phyloP scores from a whole-genome alignment of 2,113 vertebrate species.

The Ictalurus punctatus region DNA sequence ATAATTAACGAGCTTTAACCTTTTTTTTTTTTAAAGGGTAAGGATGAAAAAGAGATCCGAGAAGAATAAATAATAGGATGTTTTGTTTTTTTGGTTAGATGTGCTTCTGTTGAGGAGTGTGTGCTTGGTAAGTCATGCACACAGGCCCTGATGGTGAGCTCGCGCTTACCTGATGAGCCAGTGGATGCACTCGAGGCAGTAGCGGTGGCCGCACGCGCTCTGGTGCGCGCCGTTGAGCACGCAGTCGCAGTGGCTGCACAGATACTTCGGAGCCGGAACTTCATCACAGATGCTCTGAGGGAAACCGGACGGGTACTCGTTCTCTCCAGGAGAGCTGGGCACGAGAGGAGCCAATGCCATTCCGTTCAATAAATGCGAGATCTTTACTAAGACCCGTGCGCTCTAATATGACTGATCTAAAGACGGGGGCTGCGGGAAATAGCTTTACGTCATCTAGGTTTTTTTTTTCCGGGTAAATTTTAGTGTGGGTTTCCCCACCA shows the following conservation, averaged over 20 bases:
- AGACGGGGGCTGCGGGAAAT: not conserved
- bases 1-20: not conserved
- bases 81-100: not conserved
- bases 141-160: not conserved
- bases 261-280: conserved; percentile 65
- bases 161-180: conserved; percentile 75
- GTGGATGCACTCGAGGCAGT: conserved; percentile 72
- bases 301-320: conserved; percentile 78
- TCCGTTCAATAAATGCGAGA: conserved; percentile 25
- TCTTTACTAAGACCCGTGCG: not conserved
- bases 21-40: not conserved
- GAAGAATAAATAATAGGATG: not conserved
- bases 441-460: not conserved
- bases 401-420: not conserved
- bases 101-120: too few species aligned
- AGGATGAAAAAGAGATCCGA: not conserved
- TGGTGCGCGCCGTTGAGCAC: conserved; percentile 72
- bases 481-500: conserved; percentile 50
- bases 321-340: conserved; percentile 69
- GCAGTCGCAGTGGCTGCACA: conserved; percentile 74
- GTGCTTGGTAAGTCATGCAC: not conserved
- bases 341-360: conserved; percentile 64
- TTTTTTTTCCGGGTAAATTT: conserved; percentile 5
- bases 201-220: conserved; percentile 70
- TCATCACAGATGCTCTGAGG: conserved; percentile 70